Percentiles rank a stretch among this genome's conserved stretches.
These are phyloP conservation scores for Poeciliopsis paucimaculata DNA, from an alignment of 2,797 vertebrate species.

Conservation along the genomic window DNA sequence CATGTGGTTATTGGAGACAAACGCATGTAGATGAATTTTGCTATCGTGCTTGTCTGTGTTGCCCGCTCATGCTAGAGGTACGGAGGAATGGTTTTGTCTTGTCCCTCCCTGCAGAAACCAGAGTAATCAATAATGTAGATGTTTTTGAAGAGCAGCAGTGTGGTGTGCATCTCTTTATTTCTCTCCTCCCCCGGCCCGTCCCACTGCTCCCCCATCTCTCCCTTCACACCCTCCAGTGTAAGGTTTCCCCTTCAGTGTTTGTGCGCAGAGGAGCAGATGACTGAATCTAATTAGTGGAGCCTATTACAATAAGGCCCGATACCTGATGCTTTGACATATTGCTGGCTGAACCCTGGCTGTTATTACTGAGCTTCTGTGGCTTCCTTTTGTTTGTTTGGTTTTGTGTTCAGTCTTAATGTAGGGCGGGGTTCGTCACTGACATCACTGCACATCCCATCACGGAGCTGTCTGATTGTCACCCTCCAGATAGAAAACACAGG, in stretches of 20 bases:
- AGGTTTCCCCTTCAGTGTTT: constrained; percentile 74
- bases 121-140: constrained; percentile 83
- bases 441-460: constrained; percentile 15
- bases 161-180: constrained; percentile 63
- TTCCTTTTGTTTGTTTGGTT: constrained; percentile 58
- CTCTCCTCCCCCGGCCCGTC: constrained; percentile 43
- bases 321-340: constrained; percentile 77
- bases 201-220: constrained; percentile 43
- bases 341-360: constrained; percentile 61
- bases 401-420: constrained; percentile 35
- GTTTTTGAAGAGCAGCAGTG: constrained; percentile 77
- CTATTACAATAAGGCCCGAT: constrained; percentile 82
- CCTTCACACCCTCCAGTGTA: constrained; percentile 73
- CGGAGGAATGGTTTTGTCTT: constrained; percentile 40
- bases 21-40: constrained; percentile 12
- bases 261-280: constrained; percentile 73
- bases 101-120: constrained; percentile 64
- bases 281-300: constrained; percentile 79
- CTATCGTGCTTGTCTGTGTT: constrained; percentile 10
- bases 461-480: constrained; percentile 14
- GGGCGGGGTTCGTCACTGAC: constrained; percentile 15
- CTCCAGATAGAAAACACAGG: neutral
- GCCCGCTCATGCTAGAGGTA: constrained; percentile 36
- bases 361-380: constrained; percentile 64
- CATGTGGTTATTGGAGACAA: constrained; percentile 24